These are phyloP conservation scores for Mya arenaria DNA, from an alignment of 1,140 invertebrate species.

Conservation along the genomic window DNA sequence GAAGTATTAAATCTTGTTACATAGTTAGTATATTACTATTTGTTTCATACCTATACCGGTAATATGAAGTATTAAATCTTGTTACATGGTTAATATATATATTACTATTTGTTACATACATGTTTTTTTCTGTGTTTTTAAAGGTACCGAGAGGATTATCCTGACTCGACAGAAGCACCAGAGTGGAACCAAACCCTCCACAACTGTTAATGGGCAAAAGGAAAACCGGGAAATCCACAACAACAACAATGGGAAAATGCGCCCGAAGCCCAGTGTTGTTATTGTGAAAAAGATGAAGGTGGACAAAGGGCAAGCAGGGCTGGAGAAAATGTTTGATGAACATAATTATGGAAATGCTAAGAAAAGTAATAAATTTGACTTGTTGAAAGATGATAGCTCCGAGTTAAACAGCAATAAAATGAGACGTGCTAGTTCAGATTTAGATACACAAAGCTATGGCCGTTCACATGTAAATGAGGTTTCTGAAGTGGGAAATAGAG, in stretches of 20 bases:
- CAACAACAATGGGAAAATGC: constrained; percentile 27
- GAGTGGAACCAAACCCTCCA: background rate
- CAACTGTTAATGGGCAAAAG: background rate
- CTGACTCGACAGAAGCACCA: background rate
- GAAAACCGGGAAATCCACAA: constrained; percentile 45
- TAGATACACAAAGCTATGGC: too few species aligned
- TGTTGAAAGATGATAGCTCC: background rate
- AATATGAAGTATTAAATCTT: too few species aligned
- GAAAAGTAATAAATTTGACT: constrained; percentile 4
- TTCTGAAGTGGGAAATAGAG: constrained; percentile 20
- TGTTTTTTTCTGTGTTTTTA: background rate
- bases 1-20: too few species aligned
- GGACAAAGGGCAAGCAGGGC: constrained; percentile 45
- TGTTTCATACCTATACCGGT: too few species aligned
- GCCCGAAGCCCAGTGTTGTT: constrained; percentile 30
- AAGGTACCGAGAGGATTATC: constrained; percentile 21
- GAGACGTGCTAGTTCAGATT: background rate
- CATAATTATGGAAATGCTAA: constrained; percentile 67
- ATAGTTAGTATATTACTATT: too few species aligned
- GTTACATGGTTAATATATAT: too few species aligned
- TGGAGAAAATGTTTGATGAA: constrained; percentile 69
- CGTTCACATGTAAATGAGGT: too few species aligned
- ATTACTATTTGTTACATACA: too few species aligned
- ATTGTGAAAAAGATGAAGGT: constrained; percentile 52
- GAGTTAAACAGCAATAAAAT: background rate